Evolutionary conservation across 2,888 invertebrate species (phyloP), one percentile per base, ranked within the genome.

Genomic region (Caenorhabditis sp.): DNA sequence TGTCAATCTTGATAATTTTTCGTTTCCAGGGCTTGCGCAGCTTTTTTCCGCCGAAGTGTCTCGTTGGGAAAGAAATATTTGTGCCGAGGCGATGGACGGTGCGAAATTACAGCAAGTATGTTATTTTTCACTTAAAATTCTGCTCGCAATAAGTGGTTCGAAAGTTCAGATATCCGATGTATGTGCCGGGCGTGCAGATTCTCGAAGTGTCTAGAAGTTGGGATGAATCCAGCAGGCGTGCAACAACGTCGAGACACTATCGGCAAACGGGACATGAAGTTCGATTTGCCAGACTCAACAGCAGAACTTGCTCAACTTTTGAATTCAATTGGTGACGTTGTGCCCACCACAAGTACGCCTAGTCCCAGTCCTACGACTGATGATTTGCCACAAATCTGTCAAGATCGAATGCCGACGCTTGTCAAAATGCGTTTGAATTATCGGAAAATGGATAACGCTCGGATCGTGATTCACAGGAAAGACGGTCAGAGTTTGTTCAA

Each of bases 21-120:
- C 2, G 50, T 32, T 32, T 62, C 35, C 60, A 80, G 81, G 61
- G 81, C 81, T 0, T 81, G 81, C 20, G 71, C 81, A 2, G 81
- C 81, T 13, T 81, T 81, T 40, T 81, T 81, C 50, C 81, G 81
- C 6, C 40, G 81, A 18, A 81, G 76, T 56, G 76, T 81, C 15
- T 76, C 70, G 0, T 24, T 81, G 26, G 61, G 44, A 37, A 76
- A 71, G 18, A 60, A 44, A 15, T 81, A 81, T 50, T 3, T 56
- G 5, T 81, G 81, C 26, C 56, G 70, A 9, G 60, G 51, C 4
- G 22, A 61, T 58, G 76, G 76, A 37, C 53, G 65, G 3, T 81
- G 81, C 44, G 65, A 61, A 53, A 71, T 81, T 32, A 53, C 70
- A 8, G 69, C 81, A 8, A 76, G 81, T 81, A 13, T 65, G 60